Evolutionary conservation across 1,140 invertebrate genomes (phyloP).

Genomic region (Oncopodura yosiiana): DNA sequence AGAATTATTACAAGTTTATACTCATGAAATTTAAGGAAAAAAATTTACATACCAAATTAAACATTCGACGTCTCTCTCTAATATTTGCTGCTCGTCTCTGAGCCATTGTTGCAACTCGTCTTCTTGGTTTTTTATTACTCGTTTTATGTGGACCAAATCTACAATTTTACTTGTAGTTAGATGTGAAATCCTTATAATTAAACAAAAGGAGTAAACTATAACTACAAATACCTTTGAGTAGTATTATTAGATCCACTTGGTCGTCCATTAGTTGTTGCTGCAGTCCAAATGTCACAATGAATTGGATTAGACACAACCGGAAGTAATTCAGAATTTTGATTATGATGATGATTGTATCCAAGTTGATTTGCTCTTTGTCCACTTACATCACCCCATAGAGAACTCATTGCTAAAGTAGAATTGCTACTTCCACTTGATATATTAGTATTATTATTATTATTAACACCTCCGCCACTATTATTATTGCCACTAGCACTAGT

Average conservation of each 20-base stretch:
- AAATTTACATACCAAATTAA: no score
- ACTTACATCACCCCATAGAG: not conserved
- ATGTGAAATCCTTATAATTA: no score
- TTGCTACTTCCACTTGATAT: not conserved
- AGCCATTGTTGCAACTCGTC: conserved; percentile 77
- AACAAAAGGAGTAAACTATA: not conserved
- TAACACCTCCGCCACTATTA: not conserved
- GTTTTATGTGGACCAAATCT: conserved; percentile 13
- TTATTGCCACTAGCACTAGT: not conserved
- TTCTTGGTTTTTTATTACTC: conserved; percentile 61
- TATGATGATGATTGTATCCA: conserved; percentile 17
- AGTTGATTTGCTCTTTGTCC: conserved; percentile 11
- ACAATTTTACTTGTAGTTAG: not conserved
- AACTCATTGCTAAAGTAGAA: not conserved
- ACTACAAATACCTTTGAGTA: conserved; percentile 1
- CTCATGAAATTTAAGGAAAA: no score
- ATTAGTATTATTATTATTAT: not conserved
- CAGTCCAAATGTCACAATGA: conserved; percentile 6
- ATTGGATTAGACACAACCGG: conserved; percentile 3
- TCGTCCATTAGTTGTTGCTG: conserved; percentile 11
- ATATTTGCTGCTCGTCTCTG: conserved; percentile 88
- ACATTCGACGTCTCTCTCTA: conserved; percentile 86
- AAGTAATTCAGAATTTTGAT: conserved; percentile 13
- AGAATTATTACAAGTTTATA: no score
- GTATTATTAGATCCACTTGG: not conserved